A percentile compares a stretch with the other conserved stretches of the same genome.
phyloP scores from a whole-genome alignment of 2,113 vertebrate species.

The Anolis sagrei region DNA sequence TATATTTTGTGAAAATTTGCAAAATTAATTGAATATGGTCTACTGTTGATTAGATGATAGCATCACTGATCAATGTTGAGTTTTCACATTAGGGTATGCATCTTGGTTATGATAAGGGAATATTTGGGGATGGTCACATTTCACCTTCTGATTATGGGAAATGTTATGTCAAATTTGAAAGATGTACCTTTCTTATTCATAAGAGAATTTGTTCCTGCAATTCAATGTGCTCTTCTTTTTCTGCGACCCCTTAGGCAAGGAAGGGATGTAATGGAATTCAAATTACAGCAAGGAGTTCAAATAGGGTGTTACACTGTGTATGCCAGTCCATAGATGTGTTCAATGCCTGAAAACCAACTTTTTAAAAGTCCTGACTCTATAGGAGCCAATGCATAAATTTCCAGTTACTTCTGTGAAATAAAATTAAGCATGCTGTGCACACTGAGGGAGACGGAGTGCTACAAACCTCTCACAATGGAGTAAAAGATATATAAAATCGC shows the following conservation, averaged over 20 bases:
- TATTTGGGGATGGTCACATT: slow-evolving; percentile 1
- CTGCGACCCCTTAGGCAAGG: not conserved
- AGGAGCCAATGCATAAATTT: not conserved
- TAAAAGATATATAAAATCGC: not conserved
- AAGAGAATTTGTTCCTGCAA: not conserved
- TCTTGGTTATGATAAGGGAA: not conserved
- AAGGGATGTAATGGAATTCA: not conserved
- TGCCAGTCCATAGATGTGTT: not conserved
- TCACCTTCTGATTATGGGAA: not conserved
- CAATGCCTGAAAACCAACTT: slow-evolving; percentile 2
- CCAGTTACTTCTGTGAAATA: slow-evolving; percentile 9
- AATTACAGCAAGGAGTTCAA: too few relatives aligned
- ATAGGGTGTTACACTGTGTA: not conserved
- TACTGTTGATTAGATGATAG: not conserved
- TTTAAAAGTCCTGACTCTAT: not conserved
- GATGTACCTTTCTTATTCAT: not conserved
- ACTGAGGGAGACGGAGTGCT: not conserved
- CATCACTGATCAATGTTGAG: not conserved
- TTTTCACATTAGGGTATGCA: not conserved
- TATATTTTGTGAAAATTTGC: not conserved
- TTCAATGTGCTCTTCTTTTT: not conserved
- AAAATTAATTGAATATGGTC: not conserved
- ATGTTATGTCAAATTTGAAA: not conserved
- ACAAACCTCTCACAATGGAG: not conserved
- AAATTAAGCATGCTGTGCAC: slow-evolving; percentile 13